phyloP scores from a whole-genome alignment of 1,140 invertebrate species.

The Laupala kohalensis region DNA sequence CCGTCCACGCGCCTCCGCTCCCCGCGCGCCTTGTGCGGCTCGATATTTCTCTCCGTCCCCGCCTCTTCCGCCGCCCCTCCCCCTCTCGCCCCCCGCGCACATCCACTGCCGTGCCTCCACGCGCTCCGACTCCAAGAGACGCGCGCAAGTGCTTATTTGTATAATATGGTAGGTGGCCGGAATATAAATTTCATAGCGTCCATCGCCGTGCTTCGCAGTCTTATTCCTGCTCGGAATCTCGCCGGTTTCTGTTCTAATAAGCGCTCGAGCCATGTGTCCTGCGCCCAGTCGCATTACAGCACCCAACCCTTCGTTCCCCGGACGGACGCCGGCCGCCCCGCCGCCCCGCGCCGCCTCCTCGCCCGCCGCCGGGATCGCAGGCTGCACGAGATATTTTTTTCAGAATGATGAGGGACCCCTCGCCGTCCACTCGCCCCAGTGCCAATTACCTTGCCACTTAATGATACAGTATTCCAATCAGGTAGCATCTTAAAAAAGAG shows the following conservation, averaged over 20 bases:
- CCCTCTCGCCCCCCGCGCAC: too few species aligned
- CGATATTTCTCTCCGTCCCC: background rate
- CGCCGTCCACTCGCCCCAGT: background rate
- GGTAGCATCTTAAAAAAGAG: background rate
- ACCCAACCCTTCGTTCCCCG: background rate
- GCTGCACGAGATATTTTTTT: background rate
- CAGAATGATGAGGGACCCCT: background rate
- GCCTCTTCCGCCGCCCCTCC: background rate
- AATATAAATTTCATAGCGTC: background rate
- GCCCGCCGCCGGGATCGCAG: background rate
- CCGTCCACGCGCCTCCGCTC: too few species aligned
- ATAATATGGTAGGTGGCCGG: background rate
- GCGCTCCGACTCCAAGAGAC: too few species aligned
- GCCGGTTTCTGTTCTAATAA: background rate
- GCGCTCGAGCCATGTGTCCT: background rate
- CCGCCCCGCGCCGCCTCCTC: too few species aligned
- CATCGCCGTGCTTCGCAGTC: background rate
- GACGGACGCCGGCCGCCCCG: background rate
- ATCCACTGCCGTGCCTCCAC: too few species aligned
- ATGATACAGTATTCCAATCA: background rate
- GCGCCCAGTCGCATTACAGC: background rate
- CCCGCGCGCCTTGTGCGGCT: background rate
- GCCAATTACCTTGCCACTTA: background rate
- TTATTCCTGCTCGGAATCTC: background rate
- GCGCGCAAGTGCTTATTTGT: background rate